Evolutionary conservation across 1,140 invertebrate genomes (phyloP).

Genomic region (Halotydeus destructor): DNA sequence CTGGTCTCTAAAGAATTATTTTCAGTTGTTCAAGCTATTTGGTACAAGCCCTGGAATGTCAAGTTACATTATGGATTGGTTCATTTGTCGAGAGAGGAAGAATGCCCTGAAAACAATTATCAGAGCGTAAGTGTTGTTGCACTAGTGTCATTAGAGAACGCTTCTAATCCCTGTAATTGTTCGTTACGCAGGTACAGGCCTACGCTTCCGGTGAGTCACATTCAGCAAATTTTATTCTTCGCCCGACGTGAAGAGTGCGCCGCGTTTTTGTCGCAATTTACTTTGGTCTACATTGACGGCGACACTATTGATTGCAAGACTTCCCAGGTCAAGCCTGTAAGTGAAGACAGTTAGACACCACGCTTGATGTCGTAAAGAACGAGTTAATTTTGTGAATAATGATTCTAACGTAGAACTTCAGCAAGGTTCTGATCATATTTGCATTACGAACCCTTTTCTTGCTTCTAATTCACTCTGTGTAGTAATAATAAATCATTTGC

Average conservation of each 20-base stretch:
- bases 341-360: too few species aligned
- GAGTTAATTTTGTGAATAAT: too few species aligned
- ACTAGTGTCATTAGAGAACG: not conserved
- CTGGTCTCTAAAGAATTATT: slow-evolving; percentile 75
- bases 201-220: slow-evolving; percentile 58
- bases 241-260: slow-evolving; percentile 51
- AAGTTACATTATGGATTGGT: slow-evolving; percentile 92
- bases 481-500: too few species aligned
- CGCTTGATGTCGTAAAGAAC: too few species aligned
- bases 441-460: too few species aligned
- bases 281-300: slow-evolving; percentile 46
- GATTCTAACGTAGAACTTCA: too few species aligned
- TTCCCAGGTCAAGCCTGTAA: slow-evolving; percentile 7
- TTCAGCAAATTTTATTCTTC: slow-evolving; percentile 66
- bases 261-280: slow-evolving; percentile 62
- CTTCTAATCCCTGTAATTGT: slow-evolving; percentile 22
- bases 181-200: slow-evolving; percentile 67
- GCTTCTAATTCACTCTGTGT: too few species aligned
- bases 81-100: slow-evolving; percentile 75
- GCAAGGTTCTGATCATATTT: too few species aligned
- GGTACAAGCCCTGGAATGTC: slow-evolving; percentile 70
- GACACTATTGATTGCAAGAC: slow-evolving; percentile 64
- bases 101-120: slow-evolving; percentile 69
- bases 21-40: slow-evolving; percentile 77
- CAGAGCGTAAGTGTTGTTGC: slow-evolving; percentile 56